Percentiles rank a stretch among this genome's conserved stretches.
phyloP scores from a whole-genome alignment of 2,888 invertebrate genomes.

The Troides helena region DNA sequence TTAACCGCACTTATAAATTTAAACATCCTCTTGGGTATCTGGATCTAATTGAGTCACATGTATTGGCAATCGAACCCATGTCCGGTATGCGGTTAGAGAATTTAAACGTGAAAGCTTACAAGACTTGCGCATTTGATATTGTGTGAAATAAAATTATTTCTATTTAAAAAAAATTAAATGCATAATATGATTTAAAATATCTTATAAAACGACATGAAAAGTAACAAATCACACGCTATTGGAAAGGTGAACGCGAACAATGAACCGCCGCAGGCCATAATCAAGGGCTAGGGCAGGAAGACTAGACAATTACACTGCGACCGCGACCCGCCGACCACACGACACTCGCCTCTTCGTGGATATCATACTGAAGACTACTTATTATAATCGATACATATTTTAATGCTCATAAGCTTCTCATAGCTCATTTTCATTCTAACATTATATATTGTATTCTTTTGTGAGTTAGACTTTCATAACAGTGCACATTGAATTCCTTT shows the following conservation, averaged over 20 bases:
- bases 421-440: neutral
- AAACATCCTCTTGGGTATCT: conserved; percentile 30
- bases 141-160: neutral
- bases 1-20: conserved; percentile 30
- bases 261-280: conserved; percentile 23
- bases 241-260: conserved; percentile 28
- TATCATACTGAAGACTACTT: conserved; percentile 6
- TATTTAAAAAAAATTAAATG: neutral
- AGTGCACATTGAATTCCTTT: conserved; percentile 2
- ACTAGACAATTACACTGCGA: conserved; percentile 24
- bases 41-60: conserved; percentile 29
- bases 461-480: neutral
- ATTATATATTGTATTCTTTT: neutral
- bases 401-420: neutral
- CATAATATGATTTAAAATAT: neutral
- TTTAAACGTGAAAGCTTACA: conserved; percentile 2
- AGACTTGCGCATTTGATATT: too few species aligned
- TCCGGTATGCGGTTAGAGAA: conserved; percentile 16
- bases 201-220: neutral
- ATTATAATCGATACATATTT: conserved; percentile 1
- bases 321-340: conserved; percentile 22
- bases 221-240: conserved; percentile 12
- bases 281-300: conserved; percentile 28
- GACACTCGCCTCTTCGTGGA: conserved; percentile 24
- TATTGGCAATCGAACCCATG: conserved; percentile 23